Conservation (phyloP, 2,797 vertebrate genomes). For the Carduelis carduelis region DNA sequence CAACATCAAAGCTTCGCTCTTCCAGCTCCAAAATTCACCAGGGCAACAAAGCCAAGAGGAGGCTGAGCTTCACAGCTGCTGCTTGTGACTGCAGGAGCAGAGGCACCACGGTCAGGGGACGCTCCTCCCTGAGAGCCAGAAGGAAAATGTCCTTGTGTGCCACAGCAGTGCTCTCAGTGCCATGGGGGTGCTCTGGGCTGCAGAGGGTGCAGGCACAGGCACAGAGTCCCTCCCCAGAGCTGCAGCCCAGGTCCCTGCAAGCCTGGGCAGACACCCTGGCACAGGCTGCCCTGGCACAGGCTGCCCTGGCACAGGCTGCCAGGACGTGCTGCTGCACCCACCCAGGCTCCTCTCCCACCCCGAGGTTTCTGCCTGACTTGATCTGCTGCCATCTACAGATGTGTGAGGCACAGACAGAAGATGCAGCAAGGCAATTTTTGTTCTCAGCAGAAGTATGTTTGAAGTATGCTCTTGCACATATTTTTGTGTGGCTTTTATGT, state of each 20-base stretch:
- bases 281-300: neutral
- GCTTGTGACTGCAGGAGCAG: neutral
- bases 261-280: neutral
- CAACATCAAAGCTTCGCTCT: constrained; percentile 33
- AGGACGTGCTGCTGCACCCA: neutral
- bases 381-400: neutral
- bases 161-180: neutral
- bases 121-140: neutral
- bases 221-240: neutral
- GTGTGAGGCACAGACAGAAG: neutral
- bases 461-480: neutral
- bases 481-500: neutral
- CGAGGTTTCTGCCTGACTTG: neutral
- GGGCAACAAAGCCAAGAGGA: neutral
- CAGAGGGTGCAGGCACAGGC: neutral
- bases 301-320: neutral
- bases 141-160: neutral
- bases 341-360: neutral
- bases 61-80: neutral
- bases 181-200: neutral
- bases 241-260: neutral
- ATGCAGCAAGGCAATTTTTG: neutral
- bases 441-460: neutral
- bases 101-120: neutral
- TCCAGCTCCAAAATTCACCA: neutral